Conservation (phyloP, 2,113 vertebrate genomes). For the Pollimyrus isidori region DNA sequence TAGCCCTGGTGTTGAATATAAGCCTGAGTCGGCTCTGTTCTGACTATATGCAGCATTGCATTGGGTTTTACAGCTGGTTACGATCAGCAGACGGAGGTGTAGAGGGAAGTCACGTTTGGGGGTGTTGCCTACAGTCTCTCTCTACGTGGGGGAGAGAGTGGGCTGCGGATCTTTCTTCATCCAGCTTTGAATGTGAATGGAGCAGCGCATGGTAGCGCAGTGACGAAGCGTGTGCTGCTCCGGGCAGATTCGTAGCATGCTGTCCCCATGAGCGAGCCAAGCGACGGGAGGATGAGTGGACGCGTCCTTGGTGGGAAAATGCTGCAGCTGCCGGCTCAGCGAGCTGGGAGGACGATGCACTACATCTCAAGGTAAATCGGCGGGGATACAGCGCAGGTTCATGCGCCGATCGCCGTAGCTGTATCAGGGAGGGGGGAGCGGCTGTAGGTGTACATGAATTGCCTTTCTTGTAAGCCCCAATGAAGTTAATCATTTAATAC, state of each 20-base stretch:
- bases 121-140: slow-evolving; percentile 38
- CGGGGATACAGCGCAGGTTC: not conserved
- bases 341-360: slow-evolving; percentile 35
- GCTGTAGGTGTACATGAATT: not conserved
- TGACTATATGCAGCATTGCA: not conserved
- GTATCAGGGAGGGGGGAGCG: not conserved
- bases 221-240: not conserved
- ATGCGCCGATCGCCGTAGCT: not conserved
- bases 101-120: slow-evolving; percentile 26
- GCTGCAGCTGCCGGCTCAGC: slow-evolving; percentile 36
- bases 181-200: slow-evolving; percentile 28
- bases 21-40: not conserved
- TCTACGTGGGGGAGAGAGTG: slow-evolving; percentile 18
- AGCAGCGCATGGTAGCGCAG: not conserved
- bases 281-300: slow-evolving; percentile 42
- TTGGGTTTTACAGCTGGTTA: slow-evolving; percentile 31
- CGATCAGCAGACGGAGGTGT: slow-evolving; percentile 26
- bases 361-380: slow-evolving; percentile 44
- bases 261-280: not conserved
- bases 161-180: slow-evolving; percentile 5
- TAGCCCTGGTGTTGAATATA: not conserved
- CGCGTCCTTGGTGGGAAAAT: slow-evolving; percentile 45
- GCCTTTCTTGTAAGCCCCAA: not conserved
- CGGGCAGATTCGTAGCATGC: not conserved
- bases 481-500: not conserved